These are phyloP conservation scores for Muricea muricata DNA, from an alignment of 92 coral and sea anemone species.

Conservation along the genomic window DNA sequence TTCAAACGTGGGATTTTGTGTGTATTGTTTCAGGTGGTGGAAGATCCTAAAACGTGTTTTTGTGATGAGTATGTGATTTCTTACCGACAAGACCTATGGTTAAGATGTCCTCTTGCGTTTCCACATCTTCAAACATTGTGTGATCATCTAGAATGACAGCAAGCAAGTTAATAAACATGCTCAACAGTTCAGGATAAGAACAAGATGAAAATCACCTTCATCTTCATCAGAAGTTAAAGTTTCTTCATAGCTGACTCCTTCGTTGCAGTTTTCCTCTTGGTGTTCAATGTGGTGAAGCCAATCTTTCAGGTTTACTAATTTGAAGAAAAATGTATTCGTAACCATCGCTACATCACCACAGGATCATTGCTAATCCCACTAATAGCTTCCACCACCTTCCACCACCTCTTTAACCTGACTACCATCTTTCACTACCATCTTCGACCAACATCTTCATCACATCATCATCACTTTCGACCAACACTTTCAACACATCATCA, in stretches of 20 bases:
- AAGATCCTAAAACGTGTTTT: no score
- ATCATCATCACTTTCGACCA: neutral
- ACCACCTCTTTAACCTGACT: no score
- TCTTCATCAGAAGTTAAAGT: slow-evolving; percentile 23
- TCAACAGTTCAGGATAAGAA: no score
- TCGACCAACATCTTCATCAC: neutral
- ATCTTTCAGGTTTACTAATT: slow-evolving; percentile 27
- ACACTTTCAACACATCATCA: neutral
- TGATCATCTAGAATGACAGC: slow-evolving; percentile 30
- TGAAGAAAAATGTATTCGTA: no score
- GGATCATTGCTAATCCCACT: no score
- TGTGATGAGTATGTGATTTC: no score
- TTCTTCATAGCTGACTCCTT: slow-evolving; percentile 26
- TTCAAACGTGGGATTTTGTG: no score
- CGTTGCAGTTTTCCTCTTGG: slow-evolving; percentile 3
- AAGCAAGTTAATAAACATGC: no score
- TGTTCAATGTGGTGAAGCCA: slow-evolving; percentile 43
- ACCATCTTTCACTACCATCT: no score
- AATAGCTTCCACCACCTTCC: no score
- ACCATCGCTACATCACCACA: no score
- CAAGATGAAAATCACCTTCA: slow-evolving; percentile 11
- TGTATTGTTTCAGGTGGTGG: no score
- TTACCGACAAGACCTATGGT: slow-evolving; percentile 92
- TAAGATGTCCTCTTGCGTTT: slow-evolving; percentile 68
- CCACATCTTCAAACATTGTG: slow-evolving; percentile 72